Evolutionary conservation across 2,888 invertebrate species (phyloP).

Genomic region (Saturnia japonica): DNA sequence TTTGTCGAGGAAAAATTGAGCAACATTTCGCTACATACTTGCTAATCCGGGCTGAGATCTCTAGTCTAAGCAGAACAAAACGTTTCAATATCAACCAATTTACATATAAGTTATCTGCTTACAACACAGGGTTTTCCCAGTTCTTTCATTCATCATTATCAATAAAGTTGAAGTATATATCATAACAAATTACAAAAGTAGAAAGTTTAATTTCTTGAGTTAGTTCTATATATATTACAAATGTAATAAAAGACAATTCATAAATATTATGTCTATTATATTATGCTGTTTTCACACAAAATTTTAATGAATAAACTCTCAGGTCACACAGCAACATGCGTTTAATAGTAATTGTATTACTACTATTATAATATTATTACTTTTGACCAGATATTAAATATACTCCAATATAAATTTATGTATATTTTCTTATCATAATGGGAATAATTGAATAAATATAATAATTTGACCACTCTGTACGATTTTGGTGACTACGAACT

Average conservation of each 20-base stretch:
- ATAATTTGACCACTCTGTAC: conserved; percentile 38
- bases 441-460: neutral
- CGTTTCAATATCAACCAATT: neutral
- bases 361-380: no score
- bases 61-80: neutral
- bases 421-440: neutral
- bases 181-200: neutral
- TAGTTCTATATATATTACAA: no score
- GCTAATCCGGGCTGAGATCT: neutral
- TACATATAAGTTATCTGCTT: neutral
- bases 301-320: neutral
- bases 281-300: neutral
- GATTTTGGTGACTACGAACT: conserved; percentile 47
- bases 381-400: no score
- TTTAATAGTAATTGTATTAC: no score
- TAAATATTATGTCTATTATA: no score
- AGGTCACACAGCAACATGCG: no score
- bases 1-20: no score
- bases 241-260: no score
- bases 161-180: neutral
- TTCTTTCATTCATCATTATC: neutral
- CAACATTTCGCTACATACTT: no score
- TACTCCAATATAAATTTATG: no score
- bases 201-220: neutral
- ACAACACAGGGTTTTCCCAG: neutral